phyloP scores from a whole-genome alignment of 2,113 vertebrate species.

The Caranx ignobilis region DNA sequence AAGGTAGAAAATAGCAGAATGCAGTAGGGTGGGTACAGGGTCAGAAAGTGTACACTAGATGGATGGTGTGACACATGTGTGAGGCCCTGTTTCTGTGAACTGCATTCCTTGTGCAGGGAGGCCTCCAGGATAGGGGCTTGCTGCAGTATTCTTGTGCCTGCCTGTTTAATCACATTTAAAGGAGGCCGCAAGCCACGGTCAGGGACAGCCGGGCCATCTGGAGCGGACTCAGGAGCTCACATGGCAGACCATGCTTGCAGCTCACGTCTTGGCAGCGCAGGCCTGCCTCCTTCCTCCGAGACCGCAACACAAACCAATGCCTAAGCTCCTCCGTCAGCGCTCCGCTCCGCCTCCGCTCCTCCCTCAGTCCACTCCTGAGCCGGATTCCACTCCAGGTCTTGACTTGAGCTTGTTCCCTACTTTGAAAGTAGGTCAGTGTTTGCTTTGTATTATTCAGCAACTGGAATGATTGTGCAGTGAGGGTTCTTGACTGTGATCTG shows the following conservation, averaged over 20 bases:
- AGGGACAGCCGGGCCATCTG: neutral
- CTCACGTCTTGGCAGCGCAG: neutral
- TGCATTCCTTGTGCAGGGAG: slow-evolving; percentile 74
- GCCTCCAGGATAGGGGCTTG: slow-evolving; percentile 76
- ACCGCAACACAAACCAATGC: neutral
- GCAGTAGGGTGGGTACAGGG: neutral
- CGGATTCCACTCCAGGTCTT: slow-evolving; percentile 86
- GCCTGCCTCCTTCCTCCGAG: neutral
- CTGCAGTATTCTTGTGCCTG: slow-evolving; percentile 80
- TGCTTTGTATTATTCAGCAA: slow-evolving; percentile 95
- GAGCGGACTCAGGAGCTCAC: slow-evolving; percentile 54
- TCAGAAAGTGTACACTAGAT: slow-evolving; percentile 40
- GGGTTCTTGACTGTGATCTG: slow-evolving; percentile 78
- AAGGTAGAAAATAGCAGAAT: slow-evolving; percentile 28
- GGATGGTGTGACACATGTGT: slow-evolving; percentile 65
- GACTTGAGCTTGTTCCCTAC: slow-evolving; percentile 87
- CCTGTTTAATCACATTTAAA: slow-evolving; percentile 83
- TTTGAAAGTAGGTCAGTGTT: slow-evolving; percentile 95
- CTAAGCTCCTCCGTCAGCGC: neutral
- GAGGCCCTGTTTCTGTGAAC: slow-evolving; percentile 61
- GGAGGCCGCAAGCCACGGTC: slow-evolving; percentile 54
- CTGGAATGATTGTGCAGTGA: slow-evolving; percentile 83
- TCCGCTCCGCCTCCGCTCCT: slow-evolving; percentile 24
- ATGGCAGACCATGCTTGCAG: slow-evolving; percentile 42
- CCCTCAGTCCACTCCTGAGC: slow-evolving; percentile 66